These are phyloP conservation scores for Melanerpes aurifrons DNA, from an alignment of 2,113 vertebrate species.

Conservation along the genomic window DNA sequence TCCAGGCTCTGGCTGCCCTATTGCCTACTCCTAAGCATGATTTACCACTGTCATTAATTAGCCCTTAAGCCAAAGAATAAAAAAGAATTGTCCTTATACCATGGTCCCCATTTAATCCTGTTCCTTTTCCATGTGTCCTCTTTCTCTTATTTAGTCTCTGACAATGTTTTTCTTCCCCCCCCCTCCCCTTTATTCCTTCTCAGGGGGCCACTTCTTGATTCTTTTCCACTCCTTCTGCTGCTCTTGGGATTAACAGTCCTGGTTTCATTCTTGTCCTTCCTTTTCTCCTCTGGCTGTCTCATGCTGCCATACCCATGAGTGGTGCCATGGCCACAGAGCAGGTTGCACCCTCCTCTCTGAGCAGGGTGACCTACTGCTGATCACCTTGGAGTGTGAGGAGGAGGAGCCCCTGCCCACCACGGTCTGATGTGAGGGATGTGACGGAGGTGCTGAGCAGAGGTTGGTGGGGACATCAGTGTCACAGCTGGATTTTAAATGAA, in stretches of 20 bases:
- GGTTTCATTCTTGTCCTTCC: neutral
- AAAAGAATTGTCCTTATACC: slow-evolving; percentile 39
- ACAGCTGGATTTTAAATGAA: neutral
- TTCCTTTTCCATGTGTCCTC: neutral
- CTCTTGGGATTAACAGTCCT: neutral
- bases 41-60: slow-evolving; percentile 37
- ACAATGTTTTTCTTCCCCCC: neutral
- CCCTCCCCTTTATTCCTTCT: neutral
- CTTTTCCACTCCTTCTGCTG: neutral
- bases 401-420: neutral
- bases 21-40: slow-evolving; percentile 20
- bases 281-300: neutral
- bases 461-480: neutral
- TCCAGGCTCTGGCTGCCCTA: neutral
- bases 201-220: neutral
- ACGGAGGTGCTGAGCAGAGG: neutral
- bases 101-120: neutral
- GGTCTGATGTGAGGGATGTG: neutral
- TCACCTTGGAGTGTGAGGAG: neutral
- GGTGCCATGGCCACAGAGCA: neutral
- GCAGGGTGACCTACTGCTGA: neutral
- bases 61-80: slow-evolving; percentile 39
- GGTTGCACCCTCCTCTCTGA: accelerated
- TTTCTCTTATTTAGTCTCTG: neutral
- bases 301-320: accelerated